Evolutionary conservation across 2,113 vertebrate genomes (phyloP), one percentile per base, ranked within the genome.

Genomic region (Otolemur garnettii): DNA sequence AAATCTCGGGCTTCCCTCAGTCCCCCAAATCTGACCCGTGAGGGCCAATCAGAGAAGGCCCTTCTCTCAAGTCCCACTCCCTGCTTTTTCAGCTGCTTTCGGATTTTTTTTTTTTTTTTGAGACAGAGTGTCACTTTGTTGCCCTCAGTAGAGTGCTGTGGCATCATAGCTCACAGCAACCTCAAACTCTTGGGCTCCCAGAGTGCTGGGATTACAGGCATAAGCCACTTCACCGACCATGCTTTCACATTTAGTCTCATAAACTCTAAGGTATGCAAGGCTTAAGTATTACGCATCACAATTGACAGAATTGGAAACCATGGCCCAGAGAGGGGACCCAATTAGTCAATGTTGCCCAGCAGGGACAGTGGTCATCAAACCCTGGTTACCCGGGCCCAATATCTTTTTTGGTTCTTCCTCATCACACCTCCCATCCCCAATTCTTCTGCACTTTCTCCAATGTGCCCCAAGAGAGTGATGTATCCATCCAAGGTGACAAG

Each of bases 401-500:
- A 30, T 59, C 17, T 18, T 45, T 57, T 59, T 62, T n/a, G 57
- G 33, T 55, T 24, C 53, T 90, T 84, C 28, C 33, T 91, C 22
- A 35, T 30, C 18, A 19, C 11, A 17, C 35, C 24, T 10, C 28
- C 9, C 17, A 26, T 21, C 68, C 18, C 15, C 19, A 30, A 14
- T 30, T 77, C 72, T 87, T 53, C 68, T 82, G 35, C 71, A 64
- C 71, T 80, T 53, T 89, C 87, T 64, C 18, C 18, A 1, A 21
- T 2, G 17, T 0, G 42, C 91, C 87, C 95, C 83, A 42, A 85
- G 90, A 93, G 95, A 88, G 88, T 81, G 78, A 42, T 57, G 69
- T 30, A 72, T 82, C 87, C 88, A 53, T 87, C 87, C 81, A 90
- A 93, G 91, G 95, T 95, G 96, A 96, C 94, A 95, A 77, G 93